phyloP scores from a whole-genome alignment of 1,140 invertebrate species.

The Brachionus sp. region DNA sequence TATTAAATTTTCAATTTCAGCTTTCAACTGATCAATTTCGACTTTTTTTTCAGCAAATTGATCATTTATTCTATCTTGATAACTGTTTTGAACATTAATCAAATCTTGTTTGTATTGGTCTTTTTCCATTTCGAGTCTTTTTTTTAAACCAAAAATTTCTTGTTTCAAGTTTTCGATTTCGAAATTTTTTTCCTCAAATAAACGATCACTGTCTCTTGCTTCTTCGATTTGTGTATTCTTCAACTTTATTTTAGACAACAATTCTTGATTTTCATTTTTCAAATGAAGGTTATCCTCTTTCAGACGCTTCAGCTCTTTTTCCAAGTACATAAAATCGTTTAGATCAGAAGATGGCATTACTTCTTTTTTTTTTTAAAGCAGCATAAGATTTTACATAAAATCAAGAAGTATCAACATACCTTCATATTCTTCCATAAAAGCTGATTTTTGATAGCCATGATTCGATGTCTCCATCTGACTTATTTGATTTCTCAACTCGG shows the following conservation, averaged over 20 bases:
- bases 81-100: neutral
- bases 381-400: neutral
- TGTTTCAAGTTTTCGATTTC: conserved; percentile 14
- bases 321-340: conserved; percentile 43
- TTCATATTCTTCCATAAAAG: conserved; percentile 46
- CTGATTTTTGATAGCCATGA: conserved; percentile 34
- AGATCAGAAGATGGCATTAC: conserved; percentile 30
- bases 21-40: conserved; percentile 11
- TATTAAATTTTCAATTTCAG: neutral
- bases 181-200: neutral
- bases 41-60: neutral
- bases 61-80: neutral
- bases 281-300: conserved; percentile 31
- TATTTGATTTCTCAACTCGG: neutral
- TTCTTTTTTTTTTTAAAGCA: neutral
- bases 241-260: neutral
- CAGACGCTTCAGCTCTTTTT: conserved; percentile 18
- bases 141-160: neutral
- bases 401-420: neutral
- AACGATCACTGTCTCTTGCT: neutral
- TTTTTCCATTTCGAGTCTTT: conserved; percentile 15
- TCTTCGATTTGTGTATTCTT: conserved; percentile 6
- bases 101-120: conserved; percentile 10
- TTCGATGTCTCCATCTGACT: neutral
- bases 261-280: conserved; percentile 9